Evolutionary conservation across 2,113 vertebrate species (phyloP), one percentile per base, ranked within the genome.

Genomic region (Cephalopterus ornatus): DNA sequence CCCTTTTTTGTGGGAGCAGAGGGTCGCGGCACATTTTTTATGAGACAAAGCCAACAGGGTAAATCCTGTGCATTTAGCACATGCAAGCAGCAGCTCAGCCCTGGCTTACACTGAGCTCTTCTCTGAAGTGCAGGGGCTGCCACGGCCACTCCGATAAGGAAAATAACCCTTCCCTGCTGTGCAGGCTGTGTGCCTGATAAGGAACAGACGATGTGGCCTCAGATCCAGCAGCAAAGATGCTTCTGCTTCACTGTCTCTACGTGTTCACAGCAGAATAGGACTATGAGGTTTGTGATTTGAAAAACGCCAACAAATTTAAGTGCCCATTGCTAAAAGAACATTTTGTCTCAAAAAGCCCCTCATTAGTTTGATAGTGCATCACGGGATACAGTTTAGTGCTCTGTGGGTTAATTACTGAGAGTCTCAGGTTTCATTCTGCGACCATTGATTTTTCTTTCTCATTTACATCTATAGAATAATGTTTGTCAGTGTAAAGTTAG

Each of bases 341-440:
- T 6, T 30, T 42, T 16, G 23, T 41, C 58, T 30, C 26, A 5
- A 13, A 63, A 42, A 65, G 8, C n/a, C 5, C 24, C 1, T 2
- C 12, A 0, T 11, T 2, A 20, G 8, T 7, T 8, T 19, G 65
- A 3, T 17, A 20, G 9, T 11, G 21, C 19, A 5, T 4, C 5
- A 0, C 1, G 35, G 68, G 56, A 18, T 3, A 5, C 0, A 15
- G 4, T 5, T 12, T 15, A 22, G 12, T 50, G 35, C 56, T 67
- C 86, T 1, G 3, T 3, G 68, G 30, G 47, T 41, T 68, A 65
- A 19, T 50, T 16, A 12, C 70, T 11, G 19, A 3, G 19, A 28
- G 9, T 7, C 79, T 12, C 49, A 13, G 50, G 16, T 26, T 66
- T 33, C 41, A 1, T 27, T 39, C 56, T 14, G 58, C n/a, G 58